phyloP scores from a whole-genome alignment of 2,797 vertebrate genomes.

The Peromyscus nudipes region DNA sequence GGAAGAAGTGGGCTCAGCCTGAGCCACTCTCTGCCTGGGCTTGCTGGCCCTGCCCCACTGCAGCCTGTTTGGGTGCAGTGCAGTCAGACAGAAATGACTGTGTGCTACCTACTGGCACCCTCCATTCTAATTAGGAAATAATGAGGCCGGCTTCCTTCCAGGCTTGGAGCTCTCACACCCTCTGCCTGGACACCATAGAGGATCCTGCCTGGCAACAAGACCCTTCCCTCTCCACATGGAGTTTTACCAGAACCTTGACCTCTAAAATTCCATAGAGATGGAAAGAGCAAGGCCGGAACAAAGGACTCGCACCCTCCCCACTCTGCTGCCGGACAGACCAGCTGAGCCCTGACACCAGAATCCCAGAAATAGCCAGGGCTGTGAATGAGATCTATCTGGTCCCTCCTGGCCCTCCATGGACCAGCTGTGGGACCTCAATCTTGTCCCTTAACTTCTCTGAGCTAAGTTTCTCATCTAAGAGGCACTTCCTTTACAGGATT shows the following conservation, averaged over 20 bases:
- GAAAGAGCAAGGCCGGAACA: background rate
- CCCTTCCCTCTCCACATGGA: background rate
- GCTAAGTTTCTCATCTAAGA: background rate
- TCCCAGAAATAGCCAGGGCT: background rate
- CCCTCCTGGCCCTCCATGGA: no score
- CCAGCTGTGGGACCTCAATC: background rate
- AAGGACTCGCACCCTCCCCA: background rate
- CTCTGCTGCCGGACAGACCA: background rate
- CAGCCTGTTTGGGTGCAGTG: slow-evolving; percentile 36
- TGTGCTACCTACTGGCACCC: slow-evolving; percentile 56
- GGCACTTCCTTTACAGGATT: background rate
- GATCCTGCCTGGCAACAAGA: background rate
- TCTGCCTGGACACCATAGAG: background rate
- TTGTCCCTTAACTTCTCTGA: background rate
- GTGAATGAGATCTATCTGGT: background rate
- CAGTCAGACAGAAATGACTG: slow-evolving; percentile 61
- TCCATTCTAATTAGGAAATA: slow-evolving; percentile 78
- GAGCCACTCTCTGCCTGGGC: background rate
- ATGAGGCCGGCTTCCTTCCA: slow-evolving; percentile 67
- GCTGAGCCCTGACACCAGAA: background rate
- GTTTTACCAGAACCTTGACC: background rate
- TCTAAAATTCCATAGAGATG: background rate
- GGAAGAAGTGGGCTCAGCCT: background rate
- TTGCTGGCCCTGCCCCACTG: background rate
- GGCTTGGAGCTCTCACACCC: background rate